These are phyloP conservation scores for Anguilla rostrata DNA, from an alignment of 2,113 vertebrate species.

Conservation along the genomic window DNA sequence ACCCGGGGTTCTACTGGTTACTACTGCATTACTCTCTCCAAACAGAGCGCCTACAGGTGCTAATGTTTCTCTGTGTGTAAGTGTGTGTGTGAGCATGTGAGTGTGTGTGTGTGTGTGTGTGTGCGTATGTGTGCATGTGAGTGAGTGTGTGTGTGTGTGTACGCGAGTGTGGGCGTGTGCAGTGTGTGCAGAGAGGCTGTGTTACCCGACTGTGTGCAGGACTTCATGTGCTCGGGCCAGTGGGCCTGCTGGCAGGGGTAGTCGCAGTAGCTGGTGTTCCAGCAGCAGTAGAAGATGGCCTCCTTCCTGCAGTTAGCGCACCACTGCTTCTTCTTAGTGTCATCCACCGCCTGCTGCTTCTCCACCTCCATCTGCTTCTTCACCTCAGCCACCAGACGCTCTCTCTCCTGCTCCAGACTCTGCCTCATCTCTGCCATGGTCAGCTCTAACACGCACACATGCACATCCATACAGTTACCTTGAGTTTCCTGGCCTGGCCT, in stretches of 20 bases:
- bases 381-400: conserved; percentile 86
- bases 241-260: conserved; percentile 98
- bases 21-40: neutral
- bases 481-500: neutral
- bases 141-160: too few species aligned
- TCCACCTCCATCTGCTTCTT: conserved; percentile 93
- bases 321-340: conserved; percentile 99
- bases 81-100: neutral
- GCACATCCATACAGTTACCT: conserved; percentile 5
- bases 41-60: neutral
- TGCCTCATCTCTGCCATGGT: conserved; percentile 98
- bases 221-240: conserved; percentile 99
- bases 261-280: conserved; percentile 99
- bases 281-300: conserved; percentile 98
- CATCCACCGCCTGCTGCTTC: conserved; percentile 91
- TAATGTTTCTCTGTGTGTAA: neutral
- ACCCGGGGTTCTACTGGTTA: too few species aligned
- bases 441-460: conserved; percentile 69
- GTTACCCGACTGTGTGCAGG: conserved; percentile 97
- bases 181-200: neutral
- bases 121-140: too few species aligned
- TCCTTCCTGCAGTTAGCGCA: conserved; percentile 96
- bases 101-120: neutral
- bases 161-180: neutral
- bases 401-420: conserved; percentile 93